Evolutionary conservation across 2,888 invertebrate species (phyloP), one percentile per base, ranked within the genome.

Genomic region (Mesochorus sp.): DNA sequence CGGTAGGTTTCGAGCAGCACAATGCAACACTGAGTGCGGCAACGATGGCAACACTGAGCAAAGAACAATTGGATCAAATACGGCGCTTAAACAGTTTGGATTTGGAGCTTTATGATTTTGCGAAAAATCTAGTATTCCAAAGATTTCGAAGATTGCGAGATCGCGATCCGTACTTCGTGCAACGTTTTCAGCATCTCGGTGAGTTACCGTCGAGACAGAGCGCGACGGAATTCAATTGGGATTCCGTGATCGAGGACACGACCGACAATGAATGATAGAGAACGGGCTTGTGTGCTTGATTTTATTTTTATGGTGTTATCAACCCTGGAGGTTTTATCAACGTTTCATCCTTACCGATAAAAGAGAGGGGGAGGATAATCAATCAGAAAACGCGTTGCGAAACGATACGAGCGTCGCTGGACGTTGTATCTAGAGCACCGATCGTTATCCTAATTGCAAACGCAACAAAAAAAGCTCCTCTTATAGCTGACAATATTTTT

Each of bases 101-200:
- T 91, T 93, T 98, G 73, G 96, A 98, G 92, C 93, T 99, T 67
- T 99, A 99, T 91, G 95, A 96, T 82, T 99, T 96, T 92, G 99
- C 99, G 61, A 96, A 96, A 91, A 95, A 95, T 89, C 93, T 99
- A 82, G 95, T 99, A 91, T 95, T 96, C 85, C 94, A 95, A 91
- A 93, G 99, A 88, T 97, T 98, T 91, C 94, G 95, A 89, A 94
- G 94, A 84, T 92, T 97, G 80, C 95, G 95, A 91, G 94, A 95
- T 85, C 94, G 95, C 80, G 97, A 97, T 91, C 92, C 93, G 26
- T 95, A 97, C 91, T 97, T 97, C 89, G 94, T 95, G 82, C 94
- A 95, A 89, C 94, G 97, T 84, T 97, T 96, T 92, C 94, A 95
- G 84, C 96, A 97, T 91, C 93, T 97, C 81, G 97, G 97, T 66